Conservation (phyloP, 2,888 invertebrate species). For the Troglohyphantes excavatus region DNA sequence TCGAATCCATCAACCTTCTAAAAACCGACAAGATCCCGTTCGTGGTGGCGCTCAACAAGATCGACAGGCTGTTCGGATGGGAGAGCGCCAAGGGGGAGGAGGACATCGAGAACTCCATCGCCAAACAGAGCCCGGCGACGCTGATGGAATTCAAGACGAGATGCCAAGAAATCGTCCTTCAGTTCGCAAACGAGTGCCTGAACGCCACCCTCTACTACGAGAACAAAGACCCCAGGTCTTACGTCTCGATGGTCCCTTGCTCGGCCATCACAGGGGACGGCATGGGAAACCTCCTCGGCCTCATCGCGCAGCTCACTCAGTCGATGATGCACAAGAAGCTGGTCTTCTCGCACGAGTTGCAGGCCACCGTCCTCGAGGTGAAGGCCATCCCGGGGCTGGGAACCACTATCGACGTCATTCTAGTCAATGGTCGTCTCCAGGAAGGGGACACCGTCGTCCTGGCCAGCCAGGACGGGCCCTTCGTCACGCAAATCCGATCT, state of each 20-base stretch:
- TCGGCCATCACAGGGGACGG: constrained; percentile 99
- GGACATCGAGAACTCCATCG: constrained; percentile 94
- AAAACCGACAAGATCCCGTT: constrained; percentile 97
- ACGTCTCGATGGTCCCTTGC: constrained; percentile 97
- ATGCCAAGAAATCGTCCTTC: constrained; percentile 91
- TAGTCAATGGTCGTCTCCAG: constrained; percentile 96
- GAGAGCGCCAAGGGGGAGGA: constrained; percentile 91
- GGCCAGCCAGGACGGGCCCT: constrained; percentile 98
- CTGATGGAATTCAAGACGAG: constrained; percentile 96
- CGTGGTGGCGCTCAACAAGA: constrained; percentile 98
- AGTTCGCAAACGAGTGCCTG: constrained; percentile 97
- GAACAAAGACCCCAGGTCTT: constrained; percentile 95
- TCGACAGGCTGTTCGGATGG: constrained; percentile 89
- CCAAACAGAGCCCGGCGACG: constrained; percentile 92
- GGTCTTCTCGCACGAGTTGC: constrained; percentile 95
- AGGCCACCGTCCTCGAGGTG: constrained; percentile 85
- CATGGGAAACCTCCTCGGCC: constrained; percentile 97
- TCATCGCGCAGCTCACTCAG: constrained; percentile 96
- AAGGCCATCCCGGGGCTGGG: constrained; percentile 98
- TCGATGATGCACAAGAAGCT: constrained; percentile 93
- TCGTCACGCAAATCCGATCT: constrained; percentile 97
- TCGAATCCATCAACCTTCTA: constrained; percentile 98
- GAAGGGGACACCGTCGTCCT: constrained; percentile 97
- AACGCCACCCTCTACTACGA: constrained; percentile 98
- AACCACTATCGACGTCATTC: constrained; percentile 98